Conservation (phyloP, 2,113 vertebrate genomes). For the Bos javanicus region DNA sequence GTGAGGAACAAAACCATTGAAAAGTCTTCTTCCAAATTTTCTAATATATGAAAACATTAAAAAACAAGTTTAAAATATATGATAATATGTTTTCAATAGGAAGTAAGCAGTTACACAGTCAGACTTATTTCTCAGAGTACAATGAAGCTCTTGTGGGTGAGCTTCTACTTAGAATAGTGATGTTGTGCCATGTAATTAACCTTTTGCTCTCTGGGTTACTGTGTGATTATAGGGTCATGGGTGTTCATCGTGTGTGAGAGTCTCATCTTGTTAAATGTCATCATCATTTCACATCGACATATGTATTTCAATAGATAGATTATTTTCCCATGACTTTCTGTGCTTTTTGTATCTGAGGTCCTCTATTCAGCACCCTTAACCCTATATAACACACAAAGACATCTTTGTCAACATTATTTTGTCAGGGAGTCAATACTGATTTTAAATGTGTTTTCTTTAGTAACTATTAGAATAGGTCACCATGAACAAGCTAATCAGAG, state of each 20-base stretch:
- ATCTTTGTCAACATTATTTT: not conserved
- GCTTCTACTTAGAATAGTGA: not conserved
- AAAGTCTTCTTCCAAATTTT: slow-evolving; percentile 20
- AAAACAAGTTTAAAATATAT: not conserved
- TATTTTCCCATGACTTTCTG: not conserved
- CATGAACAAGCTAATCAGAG: not conserved
- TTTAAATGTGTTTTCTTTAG: not conserved
- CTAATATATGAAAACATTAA: slow-evolving; percentile 5
- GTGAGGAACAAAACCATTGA: not conserved
- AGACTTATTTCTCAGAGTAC: not conserved
- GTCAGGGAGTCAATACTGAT: not conserved
- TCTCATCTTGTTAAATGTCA: slow-evolving; percentile 39
- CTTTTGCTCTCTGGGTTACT: slow-evolving; percentile 24
- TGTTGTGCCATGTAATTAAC: not conserved
- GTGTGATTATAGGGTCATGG: slow-evolving; percentile 19
- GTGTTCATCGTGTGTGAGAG: not conserved
- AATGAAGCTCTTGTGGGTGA: not conserved
- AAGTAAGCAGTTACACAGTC: not conserved
- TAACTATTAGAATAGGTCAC: not conserved
- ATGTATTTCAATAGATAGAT: not conserved
- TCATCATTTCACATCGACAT: slow-evolving; percentile 11
- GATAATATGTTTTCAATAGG: not conserved
- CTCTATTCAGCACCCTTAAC: not conserved
- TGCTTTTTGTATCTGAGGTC: not conserved
- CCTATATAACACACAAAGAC: not conserved